phyloP scores from a whole-genome alignment of 37 sponge, comb jelly and placozoan genomes.

The Hexactinellida sp. region DNA sequence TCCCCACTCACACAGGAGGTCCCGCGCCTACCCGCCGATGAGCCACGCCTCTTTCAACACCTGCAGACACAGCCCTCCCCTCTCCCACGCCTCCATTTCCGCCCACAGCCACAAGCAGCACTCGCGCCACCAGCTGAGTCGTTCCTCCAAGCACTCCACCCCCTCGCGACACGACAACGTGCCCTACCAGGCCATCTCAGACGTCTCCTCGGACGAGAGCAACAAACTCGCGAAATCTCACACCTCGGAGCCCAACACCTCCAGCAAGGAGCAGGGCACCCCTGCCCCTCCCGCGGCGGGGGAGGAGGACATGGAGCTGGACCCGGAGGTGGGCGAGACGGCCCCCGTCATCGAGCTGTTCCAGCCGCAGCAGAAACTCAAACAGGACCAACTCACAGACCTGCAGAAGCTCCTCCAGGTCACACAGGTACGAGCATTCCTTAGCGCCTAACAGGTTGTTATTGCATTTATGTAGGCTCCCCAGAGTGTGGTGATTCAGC shows the following conservation, averaged over 20 bases:
- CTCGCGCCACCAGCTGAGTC: background rate
- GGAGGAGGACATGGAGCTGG: background rate
- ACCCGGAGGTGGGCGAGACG: background rate
- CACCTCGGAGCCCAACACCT: background rate
- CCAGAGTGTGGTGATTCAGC: background rate
- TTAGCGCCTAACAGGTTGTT: no score
- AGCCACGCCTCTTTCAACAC: constrained; percentile 7
- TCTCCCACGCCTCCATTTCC: background rate
- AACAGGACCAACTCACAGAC: background rate
- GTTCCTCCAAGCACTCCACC: background rate
- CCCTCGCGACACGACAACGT: background rate
- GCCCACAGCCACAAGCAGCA: background rate
- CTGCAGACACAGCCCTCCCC: background rate
- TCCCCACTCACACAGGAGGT: background rate
- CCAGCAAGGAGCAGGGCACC: background rate
- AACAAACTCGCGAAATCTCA: background rate
- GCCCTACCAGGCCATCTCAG: background rate
- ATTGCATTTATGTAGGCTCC: background rate
- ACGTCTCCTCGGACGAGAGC: background rate
- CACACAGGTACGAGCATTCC: background rate
- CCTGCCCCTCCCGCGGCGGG: background rate
- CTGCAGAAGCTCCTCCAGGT: background rate
- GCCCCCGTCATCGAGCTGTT: background rate
- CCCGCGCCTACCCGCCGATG: background rate
- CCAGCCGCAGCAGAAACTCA: background rate